phyloP scores from a whole-genome alignment of 2,113 vertebrate genomes.

The Penelope pileata region DNA sequence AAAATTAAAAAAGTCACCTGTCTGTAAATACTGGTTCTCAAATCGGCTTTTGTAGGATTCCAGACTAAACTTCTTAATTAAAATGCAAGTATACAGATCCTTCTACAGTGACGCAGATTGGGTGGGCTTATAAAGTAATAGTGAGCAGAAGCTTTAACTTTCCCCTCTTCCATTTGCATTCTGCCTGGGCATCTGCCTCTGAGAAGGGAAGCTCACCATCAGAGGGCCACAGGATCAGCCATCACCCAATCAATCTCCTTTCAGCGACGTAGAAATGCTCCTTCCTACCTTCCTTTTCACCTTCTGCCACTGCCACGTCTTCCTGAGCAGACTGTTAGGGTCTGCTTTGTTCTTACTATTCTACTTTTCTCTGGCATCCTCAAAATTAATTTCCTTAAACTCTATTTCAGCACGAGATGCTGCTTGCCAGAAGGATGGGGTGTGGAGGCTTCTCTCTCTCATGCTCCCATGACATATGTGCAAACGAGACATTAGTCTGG shows the following conservation, averaged over 20 bases:
- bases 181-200: not conserved
- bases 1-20: not conserved
- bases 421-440: fast-evolving
- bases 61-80: conserved; percentile 29
- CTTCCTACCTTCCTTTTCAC: not conserved
- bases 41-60: conserved; percentile 52
- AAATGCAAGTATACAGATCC: not conserved
- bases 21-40: not conserved
- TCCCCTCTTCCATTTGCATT: not conserved
- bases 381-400: not conserved
- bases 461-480: fast-evolving
- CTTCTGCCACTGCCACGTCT: fast-evolving
- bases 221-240: fast-evolving
- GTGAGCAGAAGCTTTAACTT: not conserved
- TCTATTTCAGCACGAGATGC: not conserved
- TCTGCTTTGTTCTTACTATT: not conserved
- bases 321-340: fast-evolving
- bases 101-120: not conserved
- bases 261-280: not conserved
- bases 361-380: not conserved
- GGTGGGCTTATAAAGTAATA: not conserved
- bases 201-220: not conserved
- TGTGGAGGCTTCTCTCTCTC: not conserved
- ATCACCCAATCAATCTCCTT: not conserved
- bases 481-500: not conserved